Evolutionary conservation across 2,113 vertebrate species (phyloP), one percentile per base, ranked within the genome.

Genomic region (Euleptes europaea): DNA sequence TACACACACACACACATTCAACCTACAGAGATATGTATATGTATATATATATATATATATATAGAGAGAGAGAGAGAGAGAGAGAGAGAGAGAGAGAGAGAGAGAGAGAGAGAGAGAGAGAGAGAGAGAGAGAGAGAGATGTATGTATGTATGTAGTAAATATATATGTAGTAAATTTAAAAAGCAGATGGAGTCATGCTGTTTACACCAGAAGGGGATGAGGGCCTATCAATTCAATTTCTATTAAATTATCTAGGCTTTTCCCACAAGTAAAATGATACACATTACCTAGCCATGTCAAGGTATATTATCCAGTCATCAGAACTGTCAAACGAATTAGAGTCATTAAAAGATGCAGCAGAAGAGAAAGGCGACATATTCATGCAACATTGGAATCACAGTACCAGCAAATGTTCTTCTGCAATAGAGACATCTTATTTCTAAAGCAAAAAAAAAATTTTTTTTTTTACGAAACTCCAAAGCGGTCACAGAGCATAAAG

Each of bases 241-340:
- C 79, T 83, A 92, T 82, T 85, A 80, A 51, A 79, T 93, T 92
- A 75, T 82, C 83, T 88, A 84, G 42, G 72, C 42, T 77, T 80
- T 82, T 84, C 26, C 88, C 74, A 84, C 84, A 83, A 7, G 84
- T 90, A 83, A 88, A 91, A 89, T 80, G 88, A 90, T 7, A 90
- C 86, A 66, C 85, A 84, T 78, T 90, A 90, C 65, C 40, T 80
- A 90, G 91, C 86, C 85, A 78, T 26, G 57, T 84, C 71, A 81
- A 90, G 92, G 84, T 33, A 57, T 44, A 88, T 90, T 88, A 94
- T 84, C 85, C 84, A 87, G 88, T 90, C 90, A 88, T 80, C 76
- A 80, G 19, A 35, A 84, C 67, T 91, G 86, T 83, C 91, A 92
- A 93, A 93, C 73, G 88, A 92, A 91, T 51, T 82, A 78, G 60